Evolutionary conservation across 1,140 invertebrate species (phyloP).

Genomic region (Drosophila ironensis): DNA sequence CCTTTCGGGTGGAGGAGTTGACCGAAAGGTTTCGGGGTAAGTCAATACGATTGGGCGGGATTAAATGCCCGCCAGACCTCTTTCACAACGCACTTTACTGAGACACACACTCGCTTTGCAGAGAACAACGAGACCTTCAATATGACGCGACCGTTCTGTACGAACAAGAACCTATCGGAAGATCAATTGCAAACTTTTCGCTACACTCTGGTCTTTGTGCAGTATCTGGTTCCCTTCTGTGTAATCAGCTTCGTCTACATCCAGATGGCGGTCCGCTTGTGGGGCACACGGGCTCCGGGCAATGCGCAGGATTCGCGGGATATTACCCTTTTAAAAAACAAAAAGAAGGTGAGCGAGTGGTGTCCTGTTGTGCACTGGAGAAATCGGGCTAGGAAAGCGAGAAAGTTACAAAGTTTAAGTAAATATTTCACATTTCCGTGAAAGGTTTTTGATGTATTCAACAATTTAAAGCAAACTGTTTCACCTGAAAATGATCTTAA

Average conservation of each 20-base stretch:
- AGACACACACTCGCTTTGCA: constrained; percentile 2
- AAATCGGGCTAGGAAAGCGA: too few species aligned
- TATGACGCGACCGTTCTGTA: constrained; percentile 84
- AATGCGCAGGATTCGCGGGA: constrained; percentile 89
- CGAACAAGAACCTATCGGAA: constrained; percentile 83
- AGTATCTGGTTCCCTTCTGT: constrained; percentile 89
- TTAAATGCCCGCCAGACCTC: not conserved
- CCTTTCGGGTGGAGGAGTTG: constrained; percentile 84
- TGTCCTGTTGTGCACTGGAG: not conserved
- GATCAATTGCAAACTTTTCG: constrained; percentile 84
- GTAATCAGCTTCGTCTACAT: constrained; percentile 91
- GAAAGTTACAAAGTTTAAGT: not conserved
- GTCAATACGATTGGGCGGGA: constrained; percentile 12
- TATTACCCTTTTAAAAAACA: constrained; percentile 89
- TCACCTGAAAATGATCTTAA: too few species aligned
- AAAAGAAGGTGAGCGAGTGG: constrained; percentile 86
- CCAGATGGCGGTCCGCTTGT: constrained; percentile 89
- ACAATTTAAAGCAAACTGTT: too few species aligned
- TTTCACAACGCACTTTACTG: not conserved
- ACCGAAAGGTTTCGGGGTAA: constrained; percentile 72
- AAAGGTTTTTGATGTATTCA: too few species aligned
- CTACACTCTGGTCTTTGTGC: constrained; percentile 84
- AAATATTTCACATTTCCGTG: too few species aligned
- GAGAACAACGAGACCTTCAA: constrained; percentile 66
- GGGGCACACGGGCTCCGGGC: constrained; percentile 89